A percentile compares a stretch with the other conserved stretches of the same genome.
Conservation (phyloP, 53 echinoderm and acorn worm species). For the Antedon mediterranea region DNA sequence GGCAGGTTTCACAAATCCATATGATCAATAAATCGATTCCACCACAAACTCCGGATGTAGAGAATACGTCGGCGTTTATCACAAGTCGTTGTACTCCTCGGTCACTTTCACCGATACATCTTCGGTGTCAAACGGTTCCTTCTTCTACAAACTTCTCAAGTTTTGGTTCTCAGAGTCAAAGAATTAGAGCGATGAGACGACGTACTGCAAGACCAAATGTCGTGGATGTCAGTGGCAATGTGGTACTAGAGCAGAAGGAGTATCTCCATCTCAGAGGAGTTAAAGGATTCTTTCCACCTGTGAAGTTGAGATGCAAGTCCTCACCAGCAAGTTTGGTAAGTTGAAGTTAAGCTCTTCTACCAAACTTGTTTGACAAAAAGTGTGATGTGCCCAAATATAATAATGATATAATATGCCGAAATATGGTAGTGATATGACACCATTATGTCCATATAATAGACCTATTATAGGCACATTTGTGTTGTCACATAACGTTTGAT, state of each 20-base stretch:
- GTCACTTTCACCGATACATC: neutral
- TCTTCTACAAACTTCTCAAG: neutral
- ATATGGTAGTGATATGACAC: too few relatives aligned
- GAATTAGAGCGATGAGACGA: too few relatives aligned
- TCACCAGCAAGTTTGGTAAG: neutral
- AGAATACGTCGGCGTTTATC: neutral
- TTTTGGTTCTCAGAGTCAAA: neutral
- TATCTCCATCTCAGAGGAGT: slow-evolving; percentile 51
- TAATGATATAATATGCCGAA: too few relatives aligned
- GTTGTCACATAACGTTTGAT: too few relatives aligned
- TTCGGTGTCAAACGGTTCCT: neutral
- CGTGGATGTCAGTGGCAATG: slow-evolving; percentile 44
- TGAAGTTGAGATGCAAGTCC: slow-evolving; percentile 22
- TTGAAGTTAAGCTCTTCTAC: too few relatives aligned
- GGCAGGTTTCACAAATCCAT: neutral
- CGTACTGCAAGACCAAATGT: slow-evolving; percentile 51
- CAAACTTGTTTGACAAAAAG: too few relatives aligned
- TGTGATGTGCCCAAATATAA: too few relatives aligned
- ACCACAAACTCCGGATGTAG: neutral
- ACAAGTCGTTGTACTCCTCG: neutral
- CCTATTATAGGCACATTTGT: too few relatives aligned
- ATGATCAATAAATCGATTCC: neutral
- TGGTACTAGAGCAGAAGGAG: slow-evolving; percentile 39
- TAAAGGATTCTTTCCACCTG: slow-evolving; percentile 62
- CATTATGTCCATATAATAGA: too few relatives aligned